phyloP scores from a whole-genome alignment of 2,113 vertebrate species.

The Mellivora capensis region DNA sequence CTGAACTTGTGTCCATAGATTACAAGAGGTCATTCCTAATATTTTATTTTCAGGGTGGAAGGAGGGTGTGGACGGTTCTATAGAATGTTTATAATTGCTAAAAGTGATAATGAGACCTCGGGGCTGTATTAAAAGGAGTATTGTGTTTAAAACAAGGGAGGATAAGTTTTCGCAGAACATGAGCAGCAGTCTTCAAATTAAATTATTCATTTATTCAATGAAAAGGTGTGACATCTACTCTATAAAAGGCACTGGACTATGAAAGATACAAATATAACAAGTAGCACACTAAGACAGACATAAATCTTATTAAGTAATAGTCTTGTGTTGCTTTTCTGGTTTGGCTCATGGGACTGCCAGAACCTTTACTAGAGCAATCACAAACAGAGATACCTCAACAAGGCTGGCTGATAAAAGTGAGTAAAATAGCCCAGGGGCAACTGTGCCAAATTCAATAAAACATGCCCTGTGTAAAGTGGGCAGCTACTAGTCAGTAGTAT shows the following conservation, averaged over 20 bases:
- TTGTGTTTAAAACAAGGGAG: background rate
- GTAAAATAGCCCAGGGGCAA: too few relatives aligned
- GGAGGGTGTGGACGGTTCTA: background rate
- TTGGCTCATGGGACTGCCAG: background rate
- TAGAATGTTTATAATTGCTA: background rate
- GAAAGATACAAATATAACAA: background rate
- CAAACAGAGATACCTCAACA: background rate
- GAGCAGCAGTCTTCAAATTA: background rate
- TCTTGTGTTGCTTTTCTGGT: background rate
- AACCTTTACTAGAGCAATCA: background rate
- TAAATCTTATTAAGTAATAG: background rate
- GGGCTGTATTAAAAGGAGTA: background rate
- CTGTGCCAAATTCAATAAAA: background rate
- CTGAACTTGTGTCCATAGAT: background rate
- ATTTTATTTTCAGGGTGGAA: background rate
- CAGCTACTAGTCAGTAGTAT: background rate
- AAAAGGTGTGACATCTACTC: background rate
- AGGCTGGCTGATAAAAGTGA: background rate
- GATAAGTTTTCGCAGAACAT: background rate
- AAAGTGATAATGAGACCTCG: background rate
- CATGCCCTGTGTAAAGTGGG: background rate
- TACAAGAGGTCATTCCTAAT: background rate
- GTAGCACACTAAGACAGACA: background rate
- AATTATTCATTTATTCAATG: slow-evolving; percentile 38
- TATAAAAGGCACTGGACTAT: background rate